Percentiles rank a stretch among this genome's conserved stretches.
phyloP scores from a whole-genome alignment of 2,113 vertebrate species.

The Anseranas semipalmata region DNA sequence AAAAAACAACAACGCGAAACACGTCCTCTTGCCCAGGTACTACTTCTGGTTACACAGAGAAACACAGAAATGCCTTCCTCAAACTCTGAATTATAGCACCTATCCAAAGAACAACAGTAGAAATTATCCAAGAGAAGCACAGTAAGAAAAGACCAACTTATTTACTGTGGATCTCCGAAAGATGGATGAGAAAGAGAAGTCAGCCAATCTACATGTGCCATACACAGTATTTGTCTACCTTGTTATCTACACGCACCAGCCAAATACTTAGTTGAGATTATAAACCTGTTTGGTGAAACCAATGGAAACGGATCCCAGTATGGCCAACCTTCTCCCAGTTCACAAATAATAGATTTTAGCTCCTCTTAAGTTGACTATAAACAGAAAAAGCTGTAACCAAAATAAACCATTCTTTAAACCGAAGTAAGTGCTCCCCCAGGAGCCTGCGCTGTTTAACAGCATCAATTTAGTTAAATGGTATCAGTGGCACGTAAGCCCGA shows the following conservation, averaged over 20 bases:
- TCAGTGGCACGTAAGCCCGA: neutral
- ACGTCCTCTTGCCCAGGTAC: neutral
- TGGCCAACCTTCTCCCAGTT: neutral
- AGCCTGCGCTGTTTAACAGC: neutral
- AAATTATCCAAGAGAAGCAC: neutral
- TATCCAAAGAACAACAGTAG: neutral
- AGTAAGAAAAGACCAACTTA: neutral
- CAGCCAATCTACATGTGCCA: neutral
- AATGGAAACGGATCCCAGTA: neutral
- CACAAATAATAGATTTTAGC: neutral
- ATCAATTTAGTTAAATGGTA: neutral
- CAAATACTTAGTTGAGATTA: neutral
- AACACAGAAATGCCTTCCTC: neutral
- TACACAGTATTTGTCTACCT: neutral
- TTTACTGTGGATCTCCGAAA: neutral
- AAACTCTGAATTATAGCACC: neutral
- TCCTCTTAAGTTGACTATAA: neutral
- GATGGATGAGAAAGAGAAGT: neutral
- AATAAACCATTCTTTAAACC: constrained; percentile 3
- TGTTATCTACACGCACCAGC: neutral
- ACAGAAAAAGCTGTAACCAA: constrained; percentile 17
- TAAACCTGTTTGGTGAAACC: neutral
- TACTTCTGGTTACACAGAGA: neutral
- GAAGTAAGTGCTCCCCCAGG: neutral
- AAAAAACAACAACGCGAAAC: neutral